phyloP scores from a whole-genome alignment of 2,888 invertebrate genomes.

The Aphrophora alni region DNA sequence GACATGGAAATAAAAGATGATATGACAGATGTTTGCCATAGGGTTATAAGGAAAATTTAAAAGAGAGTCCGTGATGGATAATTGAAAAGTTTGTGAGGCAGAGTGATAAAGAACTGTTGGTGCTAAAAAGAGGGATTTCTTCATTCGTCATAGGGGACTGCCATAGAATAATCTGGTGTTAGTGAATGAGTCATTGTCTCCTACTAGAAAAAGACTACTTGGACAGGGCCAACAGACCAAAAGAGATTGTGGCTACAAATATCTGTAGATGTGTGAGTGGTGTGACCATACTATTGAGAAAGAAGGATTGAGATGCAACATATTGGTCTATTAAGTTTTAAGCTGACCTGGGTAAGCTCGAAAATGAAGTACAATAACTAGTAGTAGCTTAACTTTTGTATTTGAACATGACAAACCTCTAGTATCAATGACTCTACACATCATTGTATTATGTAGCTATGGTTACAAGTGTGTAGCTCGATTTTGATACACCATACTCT shows the following conservation, averaged over 20 bases:
- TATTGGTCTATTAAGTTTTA: neutral
- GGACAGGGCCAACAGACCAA: constrained; percentile 6
- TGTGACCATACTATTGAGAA: constrained; percentile 26
- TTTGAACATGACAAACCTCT: too few species aligned
- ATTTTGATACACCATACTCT: too few species aligned
- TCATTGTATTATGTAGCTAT: too few species aligned
- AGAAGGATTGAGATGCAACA: neutral
- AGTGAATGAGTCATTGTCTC: constrained; percentile 21
- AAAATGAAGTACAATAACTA: too few species aligned
- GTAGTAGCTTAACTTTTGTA: too few species aligned
- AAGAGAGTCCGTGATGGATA: too few species aligned
- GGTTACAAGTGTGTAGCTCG: too few species aligned
- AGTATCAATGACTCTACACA: too few species aligned
- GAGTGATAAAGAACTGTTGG: constrained; percentile 14
- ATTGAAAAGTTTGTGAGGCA: constrained; percentile 19
- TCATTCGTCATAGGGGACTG: constrained; percentile 9
- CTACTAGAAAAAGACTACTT: neutral
- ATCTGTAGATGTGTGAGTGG: constrained; percentile 25
- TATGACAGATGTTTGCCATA: too few species aligned
- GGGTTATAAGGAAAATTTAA: too few species aligned
- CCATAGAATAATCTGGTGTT: constrained; percentile 6
- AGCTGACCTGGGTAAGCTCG: neutral
- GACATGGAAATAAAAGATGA: too few species aligned
- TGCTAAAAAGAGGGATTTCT: constrained; percentile 19
- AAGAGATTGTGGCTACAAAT: constrained; percentile 21